Conservation (phyloP, 2,113 vertebrate species). For the Hippocampus mohnikei region DNA sequence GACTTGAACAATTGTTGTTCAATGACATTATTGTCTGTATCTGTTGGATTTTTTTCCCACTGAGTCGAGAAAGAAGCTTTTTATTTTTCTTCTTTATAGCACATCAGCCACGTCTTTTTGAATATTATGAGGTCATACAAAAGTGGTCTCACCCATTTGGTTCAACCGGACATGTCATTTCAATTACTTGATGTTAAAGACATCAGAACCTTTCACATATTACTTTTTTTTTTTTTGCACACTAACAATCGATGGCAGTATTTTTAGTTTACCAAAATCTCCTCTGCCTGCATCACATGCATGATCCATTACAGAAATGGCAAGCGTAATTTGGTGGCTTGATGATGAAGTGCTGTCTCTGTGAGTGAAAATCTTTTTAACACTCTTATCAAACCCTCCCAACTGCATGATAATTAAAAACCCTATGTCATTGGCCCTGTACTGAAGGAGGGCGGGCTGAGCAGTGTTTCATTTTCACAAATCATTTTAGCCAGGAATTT, state of each 20-base stretch:
- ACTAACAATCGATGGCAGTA: background rate
- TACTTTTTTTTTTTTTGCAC: background rate
- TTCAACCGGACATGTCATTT: background rate
- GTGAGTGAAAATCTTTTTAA: background rate
- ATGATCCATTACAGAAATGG: background rate
- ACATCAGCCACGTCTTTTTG: background rate
- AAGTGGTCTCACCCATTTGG: background rate
- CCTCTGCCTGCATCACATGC: background rate
- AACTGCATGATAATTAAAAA: too few species aligned
- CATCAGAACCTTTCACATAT: background rate
- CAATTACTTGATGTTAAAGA: background rate
- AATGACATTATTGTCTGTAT: background rate
- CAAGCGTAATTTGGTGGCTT: background rate
- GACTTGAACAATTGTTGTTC: constrained; percentile 24
- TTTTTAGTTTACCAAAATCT: background rate
- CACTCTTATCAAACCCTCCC: too few species aligned
- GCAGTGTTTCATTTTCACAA: too few species aligned
- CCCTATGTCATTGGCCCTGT: too few species aligned
- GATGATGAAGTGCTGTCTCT: background rate
- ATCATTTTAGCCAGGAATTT: too few species aligned
- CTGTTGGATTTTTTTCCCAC: background rate
- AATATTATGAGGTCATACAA: background rate
- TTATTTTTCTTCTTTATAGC: background rate
- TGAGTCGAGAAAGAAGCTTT: background rate
- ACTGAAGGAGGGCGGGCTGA: too few species aligned